Base-by-base conservation (phyloP, 2,797 vertebrate species). In the Tragopan temminckii region DNA sequence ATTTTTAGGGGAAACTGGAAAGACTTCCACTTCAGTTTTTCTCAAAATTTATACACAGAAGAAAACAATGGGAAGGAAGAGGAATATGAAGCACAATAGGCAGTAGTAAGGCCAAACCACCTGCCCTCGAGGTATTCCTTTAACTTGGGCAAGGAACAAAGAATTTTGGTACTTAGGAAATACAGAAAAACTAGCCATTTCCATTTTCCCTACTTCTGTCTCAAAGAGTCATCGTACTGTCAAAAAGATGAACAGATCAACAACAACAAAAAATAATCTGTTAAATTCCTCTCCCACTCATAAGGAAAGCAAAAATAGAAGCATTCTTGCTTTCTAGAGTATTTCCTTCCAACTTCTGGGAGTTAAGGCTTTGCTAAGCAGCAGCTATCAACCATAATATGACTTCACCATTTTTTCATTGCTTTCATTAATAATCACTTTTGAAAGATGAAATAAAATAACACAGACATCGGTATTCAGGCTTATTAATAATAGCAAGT, bases 31-130 rank as follows among this genome's bases (percentile, higher is more conserved):
- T 61, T 33, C 27, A 36, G 2, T 23, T 84, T 80, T 46, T 61
- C 5, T 71, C 57, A 45, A 61, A 48, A 43, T 57, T 12, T 8
- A 77, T 27, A 58, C 3, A 27, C 5, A 42, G 35, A 86, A 64
- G 3, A 71, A 72, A 66, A 42, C 4, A 81, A 67, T 6, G 7
- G 9, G 5, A 27, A 46, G 0, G 0, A 9, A 16, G 7, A 67
- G 8, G 19, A 62, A 40, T 0, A 0, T 33, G 8, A 88, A 79
- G 10, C 9, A 53, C 29, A 74, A 74, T 31, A 61, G 14, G 70
- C n/a, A 66, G 19, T 4, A 21, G 7, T 36, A 35, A 71, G 43
- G 7, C 5, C 42, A 88, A 92, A 58, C 3, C 7, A 75, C 5
- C 7, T 42, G n/a, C 13, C 5, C 75, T 71, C 29, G 19, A 76